These are phyloP conservation scores for Drosophila bunnanda DNA, from an alignment of 2,888 invertebrate genomes.

Conservation along the genomic window DNA sequence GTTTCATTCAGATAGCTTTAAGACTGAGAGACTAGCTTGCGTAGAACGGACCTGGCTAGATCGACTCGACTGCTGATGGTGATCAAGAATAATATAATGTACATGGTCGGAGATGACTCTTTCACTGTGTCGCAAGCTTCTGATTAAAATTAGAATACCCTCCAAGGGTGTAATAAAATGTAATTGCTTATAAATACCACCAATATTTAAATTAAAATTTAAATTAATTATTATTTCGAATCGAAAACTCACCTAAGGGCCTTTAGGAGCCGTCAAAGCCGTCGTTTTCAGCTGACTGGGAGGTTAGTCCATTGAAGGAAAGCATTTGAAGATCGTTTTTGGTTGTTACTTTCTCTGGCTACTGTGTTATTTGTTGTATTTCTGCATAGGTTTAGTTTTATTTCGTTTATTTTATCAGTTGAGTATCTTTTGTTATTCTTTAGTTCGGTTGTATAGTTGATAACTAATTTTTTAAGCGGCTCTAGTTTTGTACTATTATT, in stretches of 20 bases:
- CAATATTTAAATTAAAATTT: no score
- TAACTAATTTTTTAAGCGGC: constrained; percentile 20
- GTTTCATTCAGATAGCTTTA: no score
- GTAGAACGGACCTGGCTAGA: no score
- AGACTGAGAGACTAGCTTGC: no score
- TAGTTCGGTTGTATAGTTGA: constrained; percentile 16
- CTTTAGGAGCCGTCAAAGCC: constrained; percentile 8
- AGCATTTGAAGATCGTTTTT: constrained; percentile 6
- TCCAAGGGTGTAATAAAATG: no score
- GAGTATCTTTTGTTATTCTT: constrained; percentile 26
- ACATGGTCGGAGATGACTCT: no score
- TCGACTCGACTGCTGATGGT: no score
- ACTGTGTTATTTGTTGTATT: background rate
- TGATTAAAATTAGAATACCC: no score
- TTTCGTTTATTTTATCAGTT: background rate
- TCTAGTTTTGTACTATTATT: constrained; percentile 66
- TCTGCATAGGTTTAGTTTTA: background rate
- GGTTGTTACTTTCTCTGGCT: constrained; percentile 8
- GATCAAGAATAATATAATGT: no score
- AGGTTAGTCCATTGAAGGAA: constrained; percentile 3
- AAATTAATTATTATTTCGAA: no score
- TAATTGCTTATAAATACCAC: no score
- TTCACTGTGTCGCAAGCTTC: no score
- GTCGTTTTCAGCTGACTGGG: constrained; percentile 10
- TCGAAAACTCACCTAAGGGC: constrained; percentile 15